Evolutionary conservation across 2,113 vertebrate genomes (phyloP).

Genomic region (Empidonax traillii): DNA sequence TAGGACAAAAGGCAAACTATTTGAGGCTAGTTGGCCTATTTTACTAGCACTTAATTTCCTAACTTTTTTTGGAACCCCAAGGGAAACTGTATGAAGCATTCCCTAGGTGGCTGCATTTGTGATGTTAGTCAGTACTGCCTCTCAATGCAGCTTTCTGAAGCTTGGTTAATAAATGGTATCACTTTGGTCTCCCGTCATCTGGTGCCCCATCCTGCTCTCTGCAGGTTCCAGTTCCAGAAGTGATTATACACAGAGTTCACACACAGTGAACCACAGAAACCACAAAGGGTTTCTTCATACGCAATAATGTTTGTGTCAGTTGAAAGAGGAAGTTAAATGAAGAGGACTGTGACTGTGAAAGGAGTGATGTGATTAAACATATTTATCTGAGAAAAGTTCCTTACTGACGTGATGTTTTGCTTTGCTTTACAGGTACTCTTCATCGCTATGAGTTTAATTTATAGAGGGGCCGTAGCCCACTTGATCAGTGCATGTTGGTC

Average conservation of each 20-base stretch:
- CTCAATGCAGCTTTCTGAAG: slow-evolving; percentile 19
- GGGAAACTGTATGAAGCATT: neutral
- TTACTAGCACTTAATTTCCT: neutral
- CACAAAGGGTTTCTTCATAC: neutral
- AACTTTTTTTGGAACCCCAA: neutral
- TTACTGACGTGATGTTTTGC: neutral
- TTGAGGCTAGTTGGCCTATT: neutral
- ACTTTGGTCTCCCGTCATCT: neutral
- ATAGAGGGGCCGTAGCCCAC: neutral
- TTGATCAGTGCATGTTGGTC: neutral
- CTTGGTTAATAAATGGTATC: slow-evolving; percentile 2
- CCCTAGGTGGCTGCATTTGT: neutral
- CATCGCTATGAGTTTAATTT: neutral
- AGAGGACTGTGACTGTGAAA: neutral
- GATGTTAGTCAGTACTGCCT: neutral
- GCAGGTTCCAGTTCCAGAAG: slow-evolving; percentile 2
- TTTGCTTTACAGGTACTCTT: slow-evolving; percentile 59
- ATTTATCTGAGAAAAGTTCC: neutral
- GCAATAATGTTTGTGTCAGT: neutral
- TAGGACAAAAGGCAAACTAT: neutral
- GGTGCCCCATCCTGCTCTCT: neutral
- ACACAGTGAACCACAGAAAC: neutral
- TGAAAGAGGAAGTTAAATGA: neutral
- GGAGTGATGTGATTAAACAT: neutral
- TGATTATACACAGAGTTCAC: neutral